Conservation (phyloP, 2,888 invertebrate species). For the Theretra japonica region DNA sequence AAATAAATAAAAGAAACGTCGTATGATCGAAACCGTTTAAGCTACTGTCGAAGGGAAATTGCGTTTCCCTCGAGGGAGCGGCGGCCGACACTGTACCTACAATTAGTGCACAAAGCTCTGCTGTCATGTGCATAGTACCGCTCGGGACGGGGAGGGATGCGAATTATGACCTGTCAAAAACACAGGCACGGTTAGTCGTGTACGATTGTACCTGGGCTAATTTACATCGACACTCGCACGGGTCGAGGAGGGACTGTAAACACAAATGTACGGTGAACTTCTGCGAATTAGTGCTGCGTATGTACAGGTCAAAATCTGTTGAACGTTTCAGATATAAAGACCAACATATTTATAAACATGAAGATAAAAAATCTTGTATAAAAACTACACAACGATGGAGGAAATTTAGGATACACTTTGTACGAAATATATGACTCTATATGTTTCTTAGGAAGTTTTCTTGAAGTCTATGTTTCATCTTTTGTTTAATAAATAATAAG, state of each 20-base stretch:
- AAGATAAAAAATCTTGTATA: too few species aligned
- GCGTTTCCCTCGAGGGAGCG: conserved; percentile 66
- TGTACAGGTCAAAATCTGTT: too few species aligned
- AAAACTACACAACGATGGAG: too few species aligned
- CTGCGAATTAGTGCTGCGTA: not conserved
- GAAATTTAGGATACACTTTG: too few species aligned
- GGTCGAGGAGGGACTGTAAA: not conserved
- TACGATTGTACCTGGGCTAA: conserved; percentile 57
- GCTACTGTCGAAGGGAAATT: conserved; percentile 72
- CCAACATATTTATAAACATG: not conserved
- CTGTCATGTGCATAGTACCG: conserved; percentile 63
- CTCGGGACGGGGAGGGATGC: conserved; percentile 57
- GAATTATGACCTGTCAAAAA: conserved; percentile 77
- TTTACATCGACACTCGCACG: conserved; percentile 18
- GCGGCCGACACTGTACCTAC: conserved; percentile 61
- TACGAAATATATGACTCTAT: too few species aligned
- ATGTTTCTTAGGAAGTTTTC: too few species aligned
- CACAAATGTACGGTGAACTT: not conserved
- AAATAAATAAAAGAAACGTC: conserved; percentile 19
- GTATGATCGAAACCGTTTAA: conserved; percentile 9
- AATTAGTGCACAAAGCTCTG: conserved; percentile 77
- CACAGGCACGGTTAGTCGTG: conserved; percentile 55
- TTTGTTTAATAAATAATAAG: too few species aligned
- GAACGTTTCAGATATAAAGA: too few species aligned
- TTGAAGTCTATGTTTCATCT: too few species aligned